A percentile compares a stretch with the other conserved stretches of the same genome.
These are phyloP conservation scores for Andrena haemorrhoa DNA, from an alignment of 2,888 invertebrate genomes.

Conservation along the genomic window DNA sequence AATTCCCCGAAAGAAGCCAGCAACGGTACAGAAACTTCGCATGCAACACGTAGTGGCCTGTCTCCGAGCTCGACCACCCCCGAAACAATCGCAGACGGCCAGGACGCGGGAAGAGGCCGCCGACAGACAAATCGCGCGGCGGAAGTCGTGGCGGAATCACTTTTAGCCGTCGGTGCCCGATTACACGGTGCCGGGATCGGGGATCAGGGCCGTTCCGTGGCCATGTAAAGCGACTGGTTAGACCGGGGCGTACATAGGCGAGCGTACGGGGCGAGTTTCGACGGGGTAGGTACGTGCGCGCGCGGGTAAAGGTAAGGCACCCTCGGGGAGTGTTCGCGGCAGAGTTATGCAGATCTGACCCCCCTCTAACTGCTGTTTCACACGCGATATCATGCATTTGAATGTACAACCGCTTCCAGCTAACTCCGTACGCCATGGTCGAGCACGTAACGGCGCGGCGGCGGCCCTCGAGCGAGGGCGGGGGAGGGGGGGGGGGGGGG, in stretches of 20 bases:
- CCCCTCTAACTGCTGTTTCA: constrained; percentile 78
- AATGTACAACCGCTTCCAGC: constrained; percentile 76
- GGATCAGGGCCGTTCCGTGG: constrained; percentile 48
- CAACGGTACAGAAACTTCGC: background rate
- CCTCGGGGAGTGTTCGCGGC: constrained; percentile 72
- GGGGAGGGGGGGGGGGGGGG: too few relatives aligned
- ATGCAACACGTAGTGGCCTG: constrained; percentile 27
- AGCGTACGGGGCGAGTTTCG: constrained; percentile 56
- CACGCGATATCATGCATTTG: constrained; percentile 82
- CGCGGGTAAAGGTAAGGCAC: constrained; percentile 67
- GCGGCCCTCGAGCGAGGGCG: background rate
- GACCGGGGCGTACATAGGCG: background rate
- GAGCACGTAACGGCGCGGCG: constrained; percentile 53
- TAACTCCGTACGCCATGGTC: constrained; percentile 64
- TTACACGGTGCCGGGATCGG: constrained; percentile 38
- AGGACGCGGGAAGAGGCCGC: constrained; percentile 4
- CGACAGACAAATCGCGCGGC: constrained; percentile 64
- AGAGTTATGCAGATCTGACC: constrained; percentile 81
- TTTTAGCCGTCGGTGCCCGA: constrained; percentile 56
- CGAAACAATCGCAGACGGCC: background rate
- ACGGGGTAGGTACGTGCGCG: constrained; percentile 45
- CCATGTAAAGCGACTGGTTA: constrained; percentile 61
- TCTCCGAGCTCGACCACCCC: background rate
- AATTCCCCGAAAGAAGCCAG: background rate
- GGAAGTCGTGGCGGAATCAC: constrained; percentile 68